Base-by-base conservation (phyloP, 2,888 invertebrate genomes). In the Scaeva pyrastri region DNA sequence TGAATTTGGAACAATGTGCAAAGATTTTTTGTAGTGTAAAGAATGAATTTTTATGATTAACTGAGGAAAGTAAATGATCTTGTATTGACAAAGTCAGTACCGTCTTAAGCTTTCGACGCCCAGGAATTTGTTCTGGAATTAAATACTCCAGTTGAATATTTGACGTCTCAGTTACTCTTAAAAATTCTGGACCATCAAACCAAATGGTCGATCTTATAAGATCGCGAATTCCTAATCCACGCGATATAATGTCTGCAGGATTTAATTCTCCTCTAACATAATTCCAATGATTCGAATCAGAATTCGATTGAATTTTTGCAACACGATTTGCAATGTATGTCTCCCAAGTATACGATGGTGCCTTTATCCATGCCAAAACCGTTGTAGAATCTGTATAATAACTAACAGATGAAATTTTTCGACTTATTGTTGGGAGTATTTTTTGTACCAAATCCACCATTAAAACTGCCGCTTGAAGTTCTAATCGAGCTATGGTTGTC, bases 161-260 rank as follows among this genome's bases (percentile, higher is more conserved):
- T 55, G 19, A 50, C 2, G 5, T 62, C 8, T 36, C 39, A 14
- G 23, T 21, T 45, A 8, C 7, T 16, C 14, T 78, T 39, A 1
- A 50, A 52, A 80, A 80, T n/a, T 36, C 31, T 12, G 74, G 60
- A 52, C 74, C 80, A 52, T 80, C 68, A 19, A 58, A 55, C 60
- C 73, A 79, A 31, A 66, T 1, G 14, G 26, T 12, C 4, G 41
- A 41, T 41, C 14, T 43, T 4, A 43, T 43, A 26, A 26, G 26
- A 26, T 26, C 26, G 4, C 26, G 4, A 4, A 26, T 26, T 26
- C 26, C 26, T 26, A 26, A 26, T 26, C 26, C 26, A 26, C 26
- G 26, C 26, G 26, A 26, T 26, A 26, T 43, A n/a, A 43, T 14
- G 14, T 43, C n/a, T 43, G 43, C 43, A 43, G n/a, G 45, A 45